Evolutionary conservation across 2,797 vertebrate genomes (phyloP).

Genomic region (Anolis apletophallus): DNA sequence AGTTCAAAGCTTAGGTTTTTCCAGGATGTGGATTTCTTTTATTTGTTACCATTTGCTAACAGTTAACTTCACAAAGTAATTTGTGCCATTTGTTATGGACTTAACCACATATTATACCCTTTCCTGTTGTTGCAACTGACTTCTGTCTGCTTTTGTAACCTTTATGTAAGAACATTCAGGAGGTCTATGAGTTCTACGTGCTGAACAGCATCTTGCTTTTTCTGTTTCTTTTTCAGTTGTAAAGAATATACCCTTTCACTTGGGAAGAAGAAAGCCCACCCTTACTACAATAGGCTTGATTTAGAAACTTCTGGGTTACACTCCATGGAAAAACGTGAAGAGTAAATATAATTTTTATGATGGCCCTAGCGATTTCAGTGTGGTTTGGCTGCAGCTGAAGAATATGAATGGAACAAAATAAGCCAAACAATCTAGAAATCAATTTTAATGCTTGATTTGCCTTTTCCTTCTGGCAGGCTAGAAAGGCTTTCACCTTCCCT

Average conservation of each 20-base stretch:
- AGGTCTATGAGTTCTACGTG: constrained; percentile 10
- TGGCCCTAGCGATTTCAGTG: neutral
- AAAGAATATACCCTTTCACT: constrained; percentile 26
- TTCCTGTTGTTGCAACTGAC: neutral
- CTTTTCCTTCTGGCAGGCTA: constrained; percentile 25
- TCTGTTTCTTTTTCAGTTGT: neutral
- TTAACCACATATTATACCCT: constrained; percentile 13
- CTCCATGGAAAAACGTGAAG: constrained; percentile 33
- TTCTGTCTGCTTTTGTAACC: neutral
- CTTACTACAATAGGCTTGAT: neutral
- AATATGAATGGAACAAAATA: constrained; percentile 8
- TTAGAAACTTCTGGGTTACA: constrained; percentile 18
- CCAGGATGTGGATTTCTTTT: neutral
- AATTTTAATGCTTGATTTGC: constrained; percentile 7
- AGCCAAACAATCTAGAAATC: constrained; percentile 38
- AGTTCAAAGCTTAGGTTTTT: neutral
- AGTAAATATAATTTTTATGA: constrained; percentile 30
- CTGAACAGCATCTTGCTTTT: neutral
- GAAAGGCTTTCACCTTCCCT: neutral
- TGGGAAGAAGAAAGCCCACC: neutral
- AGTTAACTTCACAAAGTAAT: neutral
- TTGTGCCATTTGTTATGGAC: neutral
- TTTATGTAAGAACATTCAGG: neutral
- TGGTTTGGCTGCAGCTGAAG: constrained; percentile 17
- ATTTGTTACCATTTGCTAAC: neutral